These are phyloP conservation scores for Acrocephalus arundinaceus DNA, from an alignment of 2,113 vertebrate genomes.

Conservation along the genomic window DNA sequence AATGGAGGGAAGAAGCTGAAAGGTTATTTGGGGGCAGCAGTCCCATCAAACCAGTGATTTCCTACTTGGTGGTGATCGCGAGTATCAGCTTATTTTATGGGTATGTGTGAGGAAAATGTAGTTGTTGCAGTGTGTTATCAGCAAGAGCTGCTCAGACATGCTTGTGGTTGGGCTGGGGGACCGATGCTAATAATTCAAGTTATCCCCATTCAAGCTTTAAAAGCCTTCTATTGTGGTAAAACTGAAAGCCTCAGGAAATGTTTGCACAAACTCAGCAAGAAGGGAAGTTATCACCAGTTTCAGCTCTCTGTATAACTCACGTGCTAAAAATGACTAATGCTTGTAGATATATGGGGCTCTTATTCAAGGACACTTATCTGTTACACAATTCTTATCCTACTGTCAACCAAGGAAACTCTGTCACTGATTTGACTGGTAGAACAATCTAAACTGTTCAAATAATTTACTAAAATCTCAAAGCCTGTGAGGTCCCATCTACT, in stretches of 20 bases:
- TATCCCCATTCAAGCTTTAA: constrained; percentile 37
- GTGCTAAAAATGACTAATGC: neutral
- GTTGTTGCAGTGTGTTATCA: constrained; percentile 37
- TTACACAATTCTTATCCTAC: neutral
- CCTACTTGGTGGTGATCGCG: neutral
- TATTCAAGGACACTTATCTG: neutral
- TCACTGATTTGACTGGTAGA: neutral
- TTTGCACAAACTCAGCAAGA: constrained; percentile 39
- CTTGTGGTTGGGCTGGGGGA: constrained; percentile 48
- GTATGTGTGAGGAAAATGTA: neutral
- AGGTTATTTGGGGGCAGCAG: neutral
- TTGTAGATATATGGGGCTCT: neutral
- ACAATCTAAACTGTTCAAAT: neutral
- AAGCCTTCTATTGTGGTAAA: constrained; percentile 46
- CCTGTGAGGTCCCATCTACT: neutral
- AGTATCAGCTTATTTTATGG: constrained; percentile 9
- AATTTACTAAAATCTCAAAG: neutral
- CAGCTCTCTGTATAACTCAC: neutral
- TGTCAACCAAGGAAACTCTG: neutral
- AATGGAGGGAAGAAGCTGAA: neutral
- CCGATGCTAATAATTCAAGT: constrained; percentile 52
- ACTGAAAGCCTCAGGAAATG: constrained; percentile 54
- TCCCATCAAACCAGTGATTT: neutral
- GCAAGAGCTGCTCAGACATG: constrained; percentile 31
- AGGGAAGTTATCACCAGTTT: constrained; percentile 6